Evolutionary conservation across 2,888 invertebrate genomes (phyloP).

Genomic region (Sympetrum striolatum): DNA sequence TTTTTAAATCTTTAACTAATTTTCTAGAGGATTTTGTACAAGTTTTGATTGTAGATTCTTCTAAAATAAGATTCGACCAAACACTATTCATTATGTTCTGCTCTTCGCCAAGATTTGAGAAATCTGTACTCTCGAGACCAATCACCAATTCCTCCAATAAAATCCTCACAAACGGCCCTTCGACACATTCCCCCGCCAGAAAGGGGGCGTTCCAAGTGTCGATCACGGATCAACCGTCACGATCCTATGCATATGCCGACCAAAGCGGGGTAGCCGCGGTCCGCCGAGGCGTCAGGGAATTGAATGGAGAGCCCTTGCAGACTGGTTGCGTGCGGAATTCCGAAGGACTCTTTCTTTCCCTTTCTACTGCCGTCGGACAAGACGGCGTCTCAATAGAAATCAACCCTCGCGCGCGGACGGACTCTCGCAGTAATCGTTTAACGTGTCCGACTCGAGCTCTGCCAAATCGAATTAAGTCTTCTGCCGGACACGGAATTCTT

Average conservation of each 20-base stretch:
- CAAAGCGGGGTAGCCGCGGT: not conserved
- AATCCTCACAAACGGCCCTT: too few species aligned
- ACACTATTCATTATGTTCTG: too few species aligned
- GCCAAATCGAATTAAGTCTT: slow-evolving; percentile 33
- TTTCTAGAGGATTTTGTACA: too few species aligned
- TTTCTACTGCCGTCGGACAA: not conserved
- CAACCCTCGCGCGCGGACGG: not conserved
- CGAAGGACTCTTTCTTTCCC: not conserved
- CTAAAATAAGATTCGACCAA: too few species aligned
- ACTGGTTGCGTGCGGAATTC: slow-evolving; percentile 16
- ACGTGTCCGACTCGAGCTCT: not conserved
- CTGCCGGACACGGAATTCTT: not conserved
- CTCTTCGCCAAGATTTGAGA: too few species aligned
- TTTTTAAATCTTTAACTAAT: too few species aligned
- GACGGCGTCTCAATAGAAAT: not conserved
- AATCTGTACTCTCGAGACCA: not conserved
- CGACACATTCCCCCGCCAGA: not conserved
- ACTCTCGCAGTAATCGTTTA: slow-evolving; percentile 8
- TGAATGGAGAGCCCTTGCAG: not conserved
- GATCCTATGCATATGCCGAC: not conserved
- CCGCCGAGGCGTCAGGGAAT: not conserved
- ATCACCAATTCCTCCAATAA: not conserved
- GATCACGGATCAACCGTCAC: not conserved
- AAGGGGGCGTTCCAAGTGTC: not conserved
- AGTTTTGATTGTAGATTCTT: too few species aligned